Evolutionary conservation across 1,140 invertebrate species (phyloP).

Genomic region (Habropoda laboriosa): DNA sequence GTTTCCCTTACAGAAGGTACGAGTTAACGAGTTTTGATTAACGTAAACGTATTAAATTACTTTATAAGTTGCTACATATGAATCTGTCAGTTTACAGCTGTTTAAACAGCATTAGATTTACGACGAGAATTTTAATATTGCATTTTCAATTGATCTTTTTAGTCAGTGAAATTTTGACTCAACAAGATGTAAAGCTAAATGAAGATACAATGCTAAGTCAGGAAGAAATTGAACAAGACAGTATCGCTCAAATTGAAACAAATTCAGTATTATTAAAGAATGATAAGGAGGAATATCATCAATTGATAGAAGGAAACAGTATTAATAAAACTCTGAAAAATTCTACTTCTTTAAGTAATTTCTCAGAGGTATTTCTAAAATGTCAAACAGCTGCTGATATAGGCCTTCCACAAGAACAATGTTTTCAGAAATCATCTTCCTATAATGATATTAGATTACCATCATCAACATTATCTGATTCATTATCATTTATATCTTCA

Average conservation of each 20-base stretch:
- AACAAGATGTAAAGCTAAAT: not conserved
- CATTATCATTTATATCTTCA: not conserved
- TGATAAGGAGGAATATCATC: not conserved
- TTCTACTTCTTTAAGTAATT: slow-evolving; percentile 10
- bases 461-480: not conserved
- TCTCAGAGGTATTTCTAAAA: not conserved
- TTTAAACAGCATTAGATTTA: not conserved
- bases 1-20: slow-evolving; percentile 24
- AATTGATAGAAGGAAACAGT: not conserved
- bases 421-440: slow-evolving; percentile 22
- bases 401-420: not conserved
- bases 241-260: slow-evolving; percentile 1
- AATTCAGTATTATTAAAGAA: slow-evolving; percentile 10
- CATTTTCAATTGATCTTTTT: not conserved
- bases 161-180: not conserved
- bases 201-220: not conserved
- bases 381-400: not conserved
- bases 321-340: slow-evolving; percentile 8
- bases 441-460: slow-evolving; percentile 4
- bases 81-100: not conserved
- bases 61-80: not conserved
- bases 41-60: not conserved
- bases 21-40: not conserved
- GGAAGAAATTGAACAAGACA: not conserved
- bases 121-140: not conserved